These are phyloP conservation scores for Platorchestia sp. DNA, from an alignment of 1,140 invertebrate species.

Conservation along the genomic window DNA sequence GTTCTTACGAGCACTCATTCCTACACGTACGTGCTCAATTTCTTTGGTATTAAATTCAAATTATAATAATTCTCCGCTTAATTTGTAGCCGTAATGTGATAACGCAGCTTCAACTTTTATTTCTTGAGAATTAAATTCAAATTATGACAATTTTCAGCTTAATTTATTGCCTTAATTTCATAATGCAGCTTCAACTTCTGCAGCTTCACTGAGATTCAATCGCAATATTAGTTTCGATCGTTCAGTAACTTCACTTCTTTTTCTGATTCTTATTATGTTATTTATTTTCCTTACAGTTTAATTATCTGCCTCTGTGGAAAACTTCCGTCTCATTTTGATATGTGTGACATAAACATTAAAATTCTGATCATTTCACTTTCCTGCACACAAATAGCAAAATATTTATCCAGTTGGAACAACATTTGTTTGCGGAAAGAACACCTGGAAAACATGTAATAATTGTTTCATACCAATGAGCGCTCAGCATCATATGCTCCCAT, in stretches of 20 bases:
- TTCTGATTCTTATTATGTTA: not conserved
- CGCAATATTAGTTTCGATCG: not conserved
- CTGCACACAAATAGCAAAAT: not conserved
- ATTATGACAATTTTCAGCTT: not conserved
- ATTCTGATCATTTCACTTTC: not conserved
- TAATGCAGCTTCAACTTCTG: not conserved
- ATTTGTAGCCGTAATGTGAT: not conserved
- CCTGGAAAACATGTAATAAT: no score
- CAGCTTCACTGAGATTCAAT: not conserved
- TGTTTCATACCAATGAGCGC: no score
- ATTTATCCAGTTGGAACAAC: not conserved
- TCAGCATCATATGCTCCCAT: no score
- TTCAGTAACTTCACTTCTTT: not conserved
- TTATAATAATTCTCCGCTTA: not conserved
- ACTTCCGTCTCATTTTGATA: not conserved
- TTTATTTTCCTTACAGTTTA: not conserved
- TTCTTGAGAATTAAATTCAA: not conserved
- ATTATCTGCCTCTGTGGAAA: not conserved
- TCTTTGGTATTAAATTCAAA: not conserved
- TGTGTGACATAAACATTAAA: not conserved
- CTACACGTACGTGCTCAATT: not conserved
- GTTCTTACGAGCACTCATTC: not conserved
- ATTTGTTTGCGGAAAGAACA: not conserved
- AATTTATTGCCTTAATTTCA: not conserved
- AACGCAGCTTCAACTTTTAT: not conserved